These are phyloP conservation scores for Hylaeus volcanicus DNA, from an alignment of 1,140 invertebrate genomes.

Conservation along the genomic window DNA sequence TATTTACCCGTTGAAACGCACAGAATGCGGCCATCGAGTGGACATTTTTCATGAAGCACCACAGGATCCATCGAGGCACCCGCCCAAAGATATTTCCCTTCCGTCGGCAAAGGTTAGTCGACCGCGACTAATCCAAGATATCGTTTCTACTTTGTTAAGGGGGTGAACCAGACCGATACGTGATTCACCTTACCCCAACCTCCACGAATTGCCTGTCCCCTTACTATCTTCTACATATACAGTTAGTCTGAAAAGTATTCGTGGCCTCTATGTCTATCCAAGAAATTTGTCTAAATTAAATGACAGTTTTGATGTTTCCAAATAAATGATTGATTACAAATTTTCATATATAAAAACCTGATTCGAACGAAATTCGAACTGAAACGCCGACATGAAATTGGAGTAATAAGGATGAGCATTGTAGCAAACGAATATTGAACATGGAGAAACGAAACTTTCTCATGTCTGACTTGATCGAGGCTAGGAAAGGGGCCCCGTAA, in stretches of 20 bases:
- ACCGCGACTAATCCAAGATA: constrained; percentile 62
- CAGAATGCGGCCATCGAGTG: constrained; percentile 33
- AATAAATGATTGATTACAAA: too few relatives aligned
- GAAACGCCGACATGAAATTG: too few relatives aligned
- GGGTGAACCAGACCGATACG: constrained; percentile 44
- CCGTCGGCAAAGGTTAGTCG: constrained; percentile 29
- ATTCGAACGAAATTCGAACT: too few relatives aligned
- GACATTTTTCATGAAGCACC: constrained; percentile 41
- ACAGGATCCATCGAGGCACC: constrained; percentile 16
- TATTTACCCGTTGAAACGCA: constrained; percentile 10
- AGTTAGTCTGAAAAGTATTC: too few relatives aligned
- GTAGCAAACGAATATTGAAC: too few relatives aligned
- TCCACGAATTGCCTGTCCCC: constrained; percentile 37
- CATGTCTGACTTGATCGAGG: not conserved
- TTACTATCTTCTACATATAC: too few relatives aligned
- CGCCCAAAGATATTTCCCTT: constrained; percentile 51
- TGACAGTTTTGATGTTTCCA: too few relatives aligned
- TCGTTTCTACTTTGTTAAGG: constrained; percentile 64
- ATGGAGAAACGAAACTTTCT: too few relatives aligned
- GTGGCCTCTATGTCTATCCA: too few relatives aligned
- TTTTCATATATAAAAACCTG: too few relatives aligned
- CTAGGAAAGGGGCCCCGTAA: constrained; percentile 26
- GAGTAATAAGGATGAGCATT: too few relatives aligned
- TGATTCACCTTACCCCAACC: constrained; percentile 50
- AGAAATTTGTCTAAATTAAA: too few relatives aligned